phyloP scores from a whole-genome alignment of 1,140 invertebrate genomes.

The Acromyrmex charruanus region DNA sequence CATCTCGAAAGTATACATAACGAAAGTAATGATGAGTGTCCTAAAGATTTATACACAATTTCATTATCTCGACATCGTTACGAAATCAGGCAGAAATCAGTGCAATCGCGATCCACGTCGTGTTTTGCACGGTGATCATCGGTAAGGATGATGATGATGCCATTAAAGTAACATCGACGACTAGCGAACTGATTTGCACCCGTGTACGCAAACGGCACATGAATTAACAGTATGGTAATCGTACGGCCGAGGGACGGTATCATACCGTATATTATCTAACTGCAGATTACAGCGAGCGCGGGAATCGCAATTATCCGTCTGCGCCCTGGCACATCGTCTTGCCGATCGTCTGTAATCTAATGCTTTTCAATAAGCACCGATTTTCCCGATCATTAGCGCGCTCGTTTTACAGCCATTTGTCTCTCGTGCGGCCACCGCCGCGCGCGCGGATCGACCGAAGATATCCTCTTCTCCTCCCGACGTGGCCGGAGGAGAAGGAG shows the following conservation, averaged over 20 bases:
- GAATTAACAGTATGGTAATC: constrained; percentile 68
- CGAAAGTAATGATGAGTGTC: background rate
- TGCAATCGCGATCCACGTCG: constrained; percentile 61
- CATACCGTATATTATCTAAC: constrained; percentile 82
- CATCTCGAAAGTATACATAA: constrained; percentile 1
- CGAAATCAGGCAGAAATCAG: constrained; percentile 52
- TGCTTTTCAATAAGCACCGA: constrained; percentile 82
- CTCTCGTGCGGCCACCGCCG: constrained; percentile 30
- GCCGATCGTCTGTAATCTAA: constrained; percentile 78
- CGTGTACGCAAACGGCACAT: constrained; percentile 19
- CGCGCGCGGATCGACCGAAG: background rate
- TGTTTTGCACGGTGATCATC: constrained; percentile 57
- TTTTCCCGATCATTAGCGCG: constrained; percentile 82
- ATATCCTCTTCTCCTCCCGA: background rate
- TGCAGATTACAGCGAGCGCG: constrained; percentile 75
- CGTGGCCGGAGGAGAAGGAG: background rate
- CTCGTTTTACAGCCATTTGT: constrained; percentile 66
- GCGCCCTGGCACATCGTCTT: constrained; percentile 51
- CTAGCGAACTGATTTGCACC: constrained; percentile 24
- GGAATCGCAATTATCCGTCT: constrained; percentile 82
- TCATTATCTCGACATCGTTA: constrained; percentile 45
- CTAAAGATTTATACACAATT: constrained; percentile 61
- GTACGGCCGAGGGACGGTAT: constrained; percentile 68
- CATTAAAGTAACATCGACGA: constrained; percentile 77
- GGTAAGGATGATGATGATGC: constrained; percentile 78